These are phyloP conservation scores for Coreius guichenoti DNA, from an alignment of 2,797 vertebrate genomes.

Conservation along the genomic window DNA sequence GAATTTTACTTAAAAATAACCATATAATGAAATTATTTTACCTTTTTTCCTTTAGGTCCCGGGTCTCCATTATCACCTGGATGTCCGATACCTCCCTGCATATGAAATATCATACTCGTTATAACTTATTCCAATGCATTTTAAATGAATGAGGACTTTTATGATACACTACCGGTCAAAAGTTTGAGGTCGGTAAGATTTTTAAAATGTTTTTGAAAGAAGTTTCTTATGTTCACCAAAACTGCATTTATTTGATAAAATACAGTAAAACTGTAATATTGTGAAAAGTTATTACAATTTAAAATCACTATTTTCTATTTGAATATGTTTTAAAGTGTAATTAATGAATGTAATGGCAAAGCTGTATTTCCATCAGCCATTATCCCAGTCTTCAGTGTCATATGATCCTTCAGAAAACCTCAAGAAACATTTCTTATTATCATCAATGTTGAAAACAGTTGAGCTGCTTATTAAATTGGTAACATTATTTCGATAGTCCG, in stretches of 20 bases:
- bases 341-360: neutral
- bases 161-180: neutral
- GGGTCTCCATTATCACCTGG: slow-evolving; percentile 64
- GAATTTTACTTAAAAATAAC: neutral
- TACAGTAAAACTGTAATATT: neutral
- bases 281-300: neutral
- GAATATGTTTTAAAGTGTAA: neutral
- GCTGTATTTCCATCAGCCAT: neutral
- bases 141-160: neutral
- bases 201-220: too few relatives aligned
- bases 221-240: neutral
- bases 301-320: neutral
- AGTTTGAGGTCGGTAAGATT: neutral
- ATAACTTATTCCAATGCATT: neutral
- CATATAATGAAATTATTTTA: slow-evolving; percentile 28
- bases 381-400: neutral
- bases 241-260: neutral
- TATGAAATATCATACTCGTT: neutral
- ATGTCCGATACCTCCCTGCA: slow-evolving; percentile 67
- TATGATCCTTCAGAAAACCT: neutral
- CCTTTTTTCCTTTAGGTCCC: slow-evolving; percentile 74
- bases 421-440: neutral
- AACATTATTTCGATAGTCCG: too few relatives aligned
- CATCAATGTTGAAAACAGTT: neutral
- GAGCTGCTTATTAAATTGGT: too few relatives aligned